phyloP scores from a whole-genome alignment of 2,113 vertebrate genomes.

The Megaceryle torquata region DNA sequence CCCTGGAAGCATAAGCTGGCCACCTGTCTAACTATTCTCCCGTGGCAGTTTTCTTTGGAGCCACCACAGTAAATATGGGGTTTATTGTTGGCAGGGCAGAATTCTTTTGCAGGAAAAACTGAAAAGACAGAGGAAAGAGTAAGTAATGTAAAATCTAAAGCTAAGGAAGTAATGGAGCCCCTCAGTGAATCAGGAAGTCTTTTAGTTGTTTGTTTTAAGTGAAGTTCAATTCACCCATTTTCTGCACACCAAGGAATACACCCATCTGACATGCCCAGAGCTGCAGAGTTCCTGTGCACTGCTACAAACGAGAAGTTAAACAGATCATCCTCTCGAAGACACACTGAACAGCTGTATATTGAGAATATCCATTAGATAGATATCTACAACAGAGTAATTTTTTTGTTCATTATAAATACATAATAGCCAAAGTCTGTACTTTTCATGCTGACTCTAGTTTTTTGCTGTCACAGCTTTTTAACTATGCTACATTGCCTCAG shows the following conservation, averaged over 20 bases:
- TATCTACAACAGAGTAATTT: slow-evolving; percentile 6
- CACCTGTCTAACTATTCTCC: neutral
- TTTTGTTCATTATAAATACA: slow-evolving; percentile 40
- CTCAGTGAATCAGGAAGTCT: neutral
- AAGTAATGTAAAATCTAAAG: neutral
- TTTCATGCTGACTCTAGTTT: slow-evolving; percentile 3
- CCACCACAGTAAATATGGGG: neutral
- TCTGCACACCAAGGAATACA: neutral
- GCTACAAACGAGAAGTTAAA: neutral
- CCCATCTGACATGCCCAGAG: neutral
- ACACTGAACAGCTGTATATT: neutral
- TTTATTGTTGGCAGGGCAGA: neutral
- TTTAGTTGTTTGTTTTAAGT: neutral
- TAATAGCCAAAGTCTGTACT: neutral
- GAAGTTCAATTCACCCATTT: neutral
- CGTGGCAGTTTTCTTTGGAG: neutral
- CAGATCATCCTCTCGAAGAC: neutral
- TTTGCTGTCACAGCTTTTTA: slow-evolving; percentile 19
- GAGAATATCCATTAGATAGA: slow-evolving; percentile 7
- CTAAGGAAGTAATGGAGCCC: neutral
- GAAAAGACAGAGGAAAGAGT: neutral
- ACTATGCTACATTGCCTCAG: neutral
- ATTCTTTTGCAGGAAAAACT: neutral
- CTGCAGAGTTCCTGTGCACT: neutral
- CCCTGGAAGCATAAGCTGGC: neutral